These are phyloP conservation scores for Chrysolina haemoptera DNA, from an alignment of 2,888 invertebrate genomes.

Conservation along the genomic window DNA sequence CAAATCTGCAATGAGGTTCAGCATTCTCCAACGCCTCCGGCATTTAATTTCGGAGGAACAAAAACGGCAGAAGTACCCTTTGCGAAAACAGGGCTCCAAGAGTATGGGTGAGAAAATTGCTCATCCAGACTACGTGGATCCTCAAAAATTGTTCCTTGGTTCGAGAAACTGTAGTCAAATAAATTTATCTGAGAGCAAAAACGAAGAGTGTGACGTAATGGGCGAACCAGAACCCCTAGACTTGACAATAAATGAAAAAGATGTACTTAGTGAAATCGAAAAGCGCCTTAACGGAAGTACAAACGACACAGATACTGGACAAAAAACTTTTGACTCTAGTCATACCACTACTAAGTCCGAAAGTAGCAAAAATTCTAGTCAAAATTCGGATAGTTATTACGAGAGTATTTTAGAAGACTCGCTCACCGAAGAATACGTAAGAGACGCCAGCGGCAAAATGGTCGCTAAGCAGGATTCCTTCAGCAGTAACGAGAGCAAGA, in stretches of 20 bases:
- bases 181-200: constrained; percentile 48
- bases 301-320: constrained; percentile 41
- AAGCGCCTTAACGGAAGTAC: constrained; percentile 58
- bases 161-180: constrained; percentile 57
- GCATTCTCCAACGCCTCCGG: constrained; percentile 74
- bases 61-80: constrained; percentile 68
- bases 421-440: constrained; percentile 63
- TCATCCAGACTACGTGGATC: constrained; percentile 89
- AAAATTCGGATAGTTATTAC: constrained; percentile 66
- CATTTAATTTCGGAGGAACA: constrained; percentile 68
- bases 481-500: constrained; percentile 51
- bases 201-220: constrained; percentile 52
- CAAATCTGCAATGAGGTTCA: constrained; percentile 75
- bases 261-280: constrained; percentile 66
- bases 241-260: constrained; percentile 65
- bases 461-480: constrained; percentile 62
- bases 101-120: constrained; percentile 90
- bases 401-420: constrained; percentile 66
- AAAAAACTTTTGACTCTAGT: constrained; percentile 59
- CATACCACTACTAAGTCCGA: constrained; percentile 43
- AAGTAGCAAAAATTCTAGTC: constrained; percentile 62
- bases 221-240: constrained; percentile 61
- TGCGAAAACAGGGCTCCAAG: constrained; percentile 86
- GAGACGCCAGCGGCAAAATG: constrained; percentile 59
- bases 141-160: constrained; percentile 75